phyloP scores from a whole-genome alignment of 2,888 invertebrate species.

The Torymus texanus region DNA sequence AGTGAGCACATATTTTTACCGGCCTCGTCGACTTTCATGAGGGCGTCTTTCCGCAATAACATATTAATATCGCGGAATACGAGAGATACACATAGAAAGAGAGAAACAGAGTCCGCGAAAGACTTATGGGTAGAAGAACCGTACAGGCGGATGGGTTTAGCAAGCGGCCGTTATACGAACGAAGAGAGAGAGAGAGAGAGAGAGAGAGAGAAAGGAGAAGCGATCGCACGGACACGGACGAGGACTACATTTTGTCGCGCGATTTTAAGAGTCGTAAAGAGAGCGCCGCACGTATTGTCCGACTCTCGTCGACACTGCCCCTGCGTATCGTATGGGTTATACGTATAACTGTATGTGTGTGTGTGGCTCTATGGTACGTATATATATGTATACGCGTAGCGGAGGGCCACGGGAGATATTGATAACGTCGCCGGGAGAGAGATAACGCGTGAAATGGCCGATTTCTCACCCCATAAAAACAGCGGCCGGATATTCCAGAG shows the following conservation, averaged over 20 bases:
- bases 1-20: constrained; percentile 71
- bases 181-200: not conserved
- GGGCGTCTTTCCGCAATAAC: constrained; percentile 75
- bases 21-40: constrained; percentile 75
- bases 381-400: not conserved
- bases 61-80: constrained; percentile 72
- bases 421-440: constrained; percentile 49
- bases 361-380: not conserved
- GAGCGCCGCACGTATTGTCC: constrained; percentile 67
- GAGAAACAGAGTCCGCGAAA: constrained; percentile 24
- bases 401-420: constrained; percentile 33
- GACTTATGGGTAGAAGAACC: constrained; percentile 2
- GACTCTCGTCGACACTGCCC: not conserved
- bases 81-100: not conserved
- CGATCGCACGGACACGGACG: not conserved
- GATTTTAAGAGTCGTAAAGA: constrained; percentile 72
- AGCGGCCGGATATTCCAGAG: constrained; percentile 42
- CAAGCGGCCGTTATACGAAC: no score
- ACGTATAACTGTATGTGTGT: no score
- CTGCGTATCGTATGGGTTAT: no score
- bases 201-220: not conserved
- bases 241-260: constrained; percentile 53
- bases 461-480: constrained; percentile 58
- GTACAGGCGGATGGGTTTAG: no score
- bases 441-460: constrained; percentile 56